These are phyloP conservation scores for Microctenopoma lineatum DNA, from an alignment of 2,797 vertebrate species.

Conservation along the genomic window DNA sequence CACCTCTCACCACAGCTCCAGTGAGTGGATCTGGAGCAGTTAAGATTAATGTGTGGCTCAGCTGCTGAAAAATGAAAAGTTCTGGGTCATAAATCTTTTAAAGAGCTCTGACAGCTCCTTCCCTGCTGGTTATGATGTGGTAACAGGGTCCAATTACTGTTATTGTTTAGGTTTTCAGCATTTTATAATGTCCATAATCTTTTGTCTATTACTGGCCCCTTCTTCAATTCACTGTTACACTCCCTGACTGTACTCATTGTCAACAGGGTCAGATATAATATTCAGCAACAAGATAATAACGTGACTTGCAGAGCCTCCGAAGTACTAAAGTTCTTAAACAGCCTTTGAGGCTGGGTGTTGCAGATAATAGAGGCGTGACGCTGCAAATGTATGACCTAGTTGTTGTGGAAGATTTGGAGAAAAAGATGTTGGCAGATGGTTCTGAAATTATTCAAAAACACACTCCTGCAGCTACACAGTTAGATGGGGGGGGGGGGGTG, in stretches of 20 bases:
- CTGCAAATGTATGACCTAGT: neutral
- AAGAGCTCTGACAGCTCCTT: slow-evolving; percentile 50
- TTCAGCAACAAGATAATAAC: neutral
- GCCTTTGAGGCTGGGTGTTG: neutral
- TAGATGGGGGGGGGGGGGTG: neutral
- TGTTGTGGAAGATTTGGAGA: neutral
- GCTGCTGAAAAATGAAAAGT: slow-evolving; percentile 46
- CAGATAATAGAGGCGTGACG: neutral
- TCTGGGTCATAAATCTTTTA: slow-evolving; percentile 56
- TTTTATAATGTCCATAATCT: slow-evolving; percentile 12
- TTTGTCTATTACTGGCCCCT: neutral
- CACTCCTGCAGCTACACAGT: neutral
- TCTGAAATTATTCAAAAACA: neutral
- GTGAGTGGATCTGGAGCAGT: slow-evolving; percentile 11
- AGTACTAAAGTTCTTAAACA: too few species aligned
- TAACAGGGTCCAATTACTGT: slow-evolving; percentile 37
- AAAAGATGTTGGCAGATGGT: neutral
- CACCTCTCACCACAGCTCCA: slow-evolving; percentile 15
- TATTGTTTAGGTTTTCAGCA: slow-evolving; percentile 15
- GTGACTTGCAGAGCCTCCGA: neutral
- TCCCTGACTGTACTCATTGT: neutral
- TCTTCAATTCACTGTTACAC: slow-evolving; percentile 11
- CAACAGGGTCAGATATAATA: neutral
- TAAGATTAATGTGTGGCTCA: slow-evolving; percentile 51
- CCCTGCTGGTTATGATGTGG: slow-evolving; percentile 35